Base-by-base conservation (phyloP, 2,888 invertebrate species). In the Aricia artaxerxes region DNA sequence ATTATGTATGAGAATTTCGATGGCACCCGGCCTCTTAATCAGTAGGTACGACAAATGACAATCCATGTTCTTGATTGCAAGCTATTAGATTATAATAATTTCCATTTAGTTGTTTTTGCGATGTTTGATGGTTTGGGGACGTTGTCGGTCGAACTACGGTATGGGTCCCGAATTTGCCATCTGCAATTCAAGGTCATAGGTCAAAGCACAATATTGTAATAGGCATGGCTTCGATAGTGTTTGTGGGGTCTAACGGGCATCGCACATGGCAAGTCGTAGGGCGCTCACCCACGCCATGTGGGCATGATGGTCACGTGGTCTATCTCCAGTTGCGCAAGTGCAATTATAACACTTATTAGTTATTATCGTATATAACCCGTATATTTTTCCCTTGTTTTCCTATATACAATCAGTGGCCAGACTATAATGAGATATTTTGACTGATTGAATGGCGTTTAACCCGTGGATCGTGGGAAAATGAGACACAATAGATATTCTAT, bases 221-320 rank as follows among this genome's bases (percentile, higher is more conserved):
- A 7, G 11, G 35, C 31, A 35, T 31, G 31, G 64, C 31, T 31
- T 69, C 64, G 64, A 69, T 31, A 69, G 24, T 64, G 31, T 38
- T 69, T 13, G 69, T 69, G 69, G 69, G 35, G 3, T 69, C 35
- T 69, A 79, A 82, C 86, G 86, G 88, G 85, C 88, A 87, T 87
- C 85, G 85, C 91, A 91, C 85, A 87, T 92, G 92, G 89, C 87
- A 82, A 86, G 86, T 88, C 86, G 85, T 85, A 87, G 86, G 88
- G 85, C 85, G 88, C 88, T 87, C 87, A 88, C 87, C 88, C 87
- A 84, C 86, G 87, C 88, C 91, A 91, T 91, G 90, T 91, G 91
- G 87, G 83, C 85, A 85, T 86, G 86, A 84, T 40, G 86, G 87
- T 88, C 91, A 88, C 88, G 89, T 90, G 90, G 87, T 87, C 91